Evolutionary conservation across 2,797 vertebrate species (phyloP).

Genomic region (Silurus lanzhouensis): DNA sequence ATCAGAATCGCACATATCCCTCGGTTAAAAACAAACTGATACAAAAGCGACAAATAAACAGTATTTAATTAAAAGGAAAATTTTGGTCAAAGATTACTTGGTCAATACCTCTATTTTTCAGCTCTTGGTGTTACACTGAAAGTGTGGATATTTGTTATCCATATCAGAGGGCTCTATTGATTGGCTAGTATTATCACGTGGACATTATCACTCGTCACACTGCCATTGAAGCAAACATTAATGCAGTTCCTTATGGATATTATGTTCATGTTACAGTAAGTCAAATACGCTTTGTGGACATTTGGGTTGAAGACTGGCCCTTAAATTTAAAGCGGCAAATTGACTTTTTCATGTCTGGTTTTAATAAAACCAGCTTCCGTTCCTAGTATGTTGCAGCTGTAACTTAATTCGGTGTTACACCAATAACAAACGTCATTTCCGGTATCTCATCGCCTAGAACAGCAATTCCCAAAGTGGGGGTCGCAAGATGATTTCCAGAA

Average conservation of each 20-base stretch:
- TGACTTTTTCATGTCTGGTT: not conserved
- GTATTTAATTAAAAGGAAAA: not conserved
- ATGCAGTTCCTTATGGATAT: not conserved
- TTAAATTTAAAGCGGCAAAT: not conserved
- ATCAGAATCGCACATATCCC: not conserved
- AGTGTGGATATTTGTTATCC: not conserved
- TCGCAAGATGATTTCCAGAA: too few relatives aligned
- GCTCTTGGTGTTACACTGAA: not conserved
- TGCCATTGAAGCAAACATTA: not conserved
- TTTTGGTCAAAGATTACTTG: not conserved
- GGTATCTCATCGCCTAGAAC: not conserved
- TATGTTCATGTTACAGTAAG: not conserved
- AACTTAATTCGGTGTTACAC: not conserved
- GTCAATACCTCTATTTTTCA: not conserved
- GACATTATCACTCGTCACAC: too few relatives aligned
- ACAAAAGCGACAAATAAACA: not conserved
- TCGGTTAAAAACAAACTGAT: not conserved
- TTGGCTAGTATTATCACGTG: slow-evolving; percentile 9
- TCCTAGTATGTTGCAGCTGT: not conserved
- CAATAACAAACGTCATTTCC: not conserved
- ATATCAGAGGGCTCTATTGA: not conserved
- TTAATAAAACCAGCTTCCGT: too few relatives aligned
- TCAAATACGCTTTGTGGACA: not conserved
- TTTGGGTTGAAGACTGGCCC: not conserved
- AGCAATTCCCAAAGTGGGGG: too few relatives aligned